phyloP scores from a whole-genome alignment of 2,797 vertebrate genomes.

The Platalea minor region DNA sequence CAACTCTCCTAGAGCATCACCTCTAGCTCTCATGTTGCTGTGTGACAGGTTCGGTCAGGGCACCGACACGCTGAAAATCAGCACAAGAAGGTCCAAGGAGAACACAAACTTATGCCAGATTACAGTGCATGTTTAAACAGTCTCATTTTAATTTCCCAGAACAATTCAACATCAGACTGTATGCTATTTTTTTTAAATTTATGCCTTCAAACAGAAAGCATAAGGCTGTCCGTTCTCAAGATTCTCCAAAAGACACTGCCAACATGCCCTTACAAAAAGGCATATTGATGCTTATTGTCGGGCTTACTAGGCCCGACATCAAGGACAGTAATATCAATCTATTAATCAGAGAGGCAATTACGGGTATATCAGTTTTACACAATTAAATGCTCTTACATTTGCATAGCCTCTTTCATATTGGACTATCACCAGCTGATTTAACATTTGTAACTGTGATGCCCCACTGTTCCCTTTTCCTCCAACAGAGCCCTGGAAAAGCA shows the following conservation, averaged over 20 bases:
- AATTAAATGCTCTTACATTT: background rate
- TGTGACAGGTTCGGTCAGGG: background rate
- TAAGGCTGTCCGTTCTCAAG: background rate
- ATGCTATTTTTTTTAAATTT: background rate
- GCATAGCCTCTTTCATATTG: background rate
- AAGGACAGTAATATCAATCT: background rate
- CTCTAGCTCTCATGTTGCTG: rapidly evolving
- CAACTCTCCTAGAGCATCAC: background rate
- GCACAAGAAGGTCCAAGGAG: background rate
- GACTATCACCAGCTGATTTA: background rate
- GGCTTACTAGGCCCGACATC: background rate
- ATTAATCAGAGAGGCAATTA: background rate
- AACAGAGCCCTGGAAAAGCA: background rate
- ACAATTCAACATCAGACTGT: background rate
- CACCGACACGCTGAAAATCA: background rate
- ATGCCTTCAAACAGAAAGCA: background rate
- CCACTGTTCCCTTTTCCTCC: background rate
- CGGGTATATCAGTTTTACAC: background rate
- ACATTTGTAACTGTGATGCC: background rate
- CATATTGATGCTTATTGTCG: no score
- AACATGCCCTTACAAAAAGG: background rate
- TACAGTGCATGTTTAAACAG: background rate
- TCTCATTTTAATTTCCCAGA: background rate
- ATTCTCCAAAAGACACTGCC: background rate
- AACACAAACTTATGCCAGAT: background rate